phyloP scores from a whole-genome alignment of 2,113 vertebrate genomes.

The Corapipo altera region DNA sequence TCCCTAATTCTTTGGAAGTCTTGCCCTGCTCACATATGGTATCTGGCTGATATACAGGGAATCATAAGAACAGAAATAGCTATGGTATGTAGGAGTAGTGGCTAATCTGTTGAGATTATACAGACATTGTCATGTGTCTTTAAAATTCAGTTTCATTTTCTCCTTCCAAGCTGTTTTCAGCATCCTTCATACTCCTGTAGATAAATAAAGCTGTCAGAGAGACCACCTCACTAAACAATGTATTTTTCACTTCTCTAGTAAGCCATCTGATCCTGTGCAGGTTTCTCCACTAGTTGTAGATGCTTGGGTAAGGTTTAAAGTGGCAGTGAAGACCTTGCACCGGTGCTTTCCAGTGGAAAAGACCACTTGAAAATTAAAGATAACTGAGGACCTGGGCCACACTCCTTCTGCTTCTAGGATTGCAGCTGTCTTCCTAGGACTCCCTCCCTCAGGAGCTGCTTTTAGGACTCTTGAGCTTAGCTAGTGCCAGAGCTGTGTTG shows the following conservation, averaged over 20 bases:
- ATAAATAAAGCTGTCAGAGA: not conserved
- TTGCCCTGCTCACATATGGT: not conserved
- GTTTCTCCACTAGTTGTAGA: not conserved
- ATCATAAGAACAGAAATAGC: not conserved
- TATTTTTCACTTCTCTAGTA: not conserved
- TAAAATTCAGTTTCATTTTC: slow-evolving; percentile 12
- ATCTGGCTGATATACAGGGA: not conserved
- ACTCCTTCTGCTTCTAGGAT: not conserved
- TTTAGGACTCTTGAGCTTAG: not conserved
- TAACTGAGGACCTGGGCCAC: not conserved
- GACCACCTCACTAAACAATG: not conserved
- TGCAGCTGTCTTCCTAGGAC: not conserved
- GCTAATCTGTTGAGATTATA: not conserved
- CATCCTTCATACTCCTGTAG: not conserved
- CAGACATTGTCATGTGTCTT: not conserved
- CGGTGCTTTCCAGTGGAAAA: not conserved
- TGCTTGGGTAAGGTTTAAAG: not conserved
- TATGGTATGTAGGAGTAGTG: not conserved
- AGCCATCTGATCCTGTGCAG: not conserved
- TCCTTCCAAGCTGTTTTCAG: not conserved
- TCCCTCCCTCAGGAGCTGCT: not conserved
- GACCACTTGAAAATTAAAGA: not conserved
- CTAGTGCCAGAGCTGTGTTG: not conserved
- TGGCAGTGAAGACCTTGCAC: not conserved
- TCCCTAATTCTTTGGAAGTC: not conserved